Evolutionary conservation across 2,888 invertebrate species (phyloP).

Genomic region (Eupithecia centaureata): DNA sequence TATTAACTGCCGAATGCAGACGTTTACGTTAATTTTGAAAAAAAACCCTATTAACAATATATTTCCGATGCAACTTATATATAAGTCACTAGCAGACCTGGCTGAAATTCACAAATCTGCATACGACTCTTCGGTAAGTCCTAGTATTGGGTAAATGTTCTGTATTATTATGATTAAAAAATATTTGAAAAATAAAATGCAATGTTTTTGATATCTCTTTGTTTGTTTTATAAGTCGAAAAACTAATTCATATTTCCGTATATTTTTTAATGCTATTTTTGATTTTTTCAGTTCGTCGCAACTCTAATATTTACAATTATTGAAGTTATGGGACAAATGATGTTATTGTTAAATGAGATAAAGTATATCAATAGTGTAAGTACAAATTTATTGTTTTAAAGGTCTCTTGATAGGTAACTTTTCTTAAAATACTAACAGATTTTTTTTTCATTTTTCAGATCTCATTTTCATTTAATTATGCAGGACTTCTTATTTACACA

Average conservation of each 20-base stretch:
- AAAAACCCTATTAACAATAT: not conserved
- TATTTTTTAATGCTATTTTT: not conserved
- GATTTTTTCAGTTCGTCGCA: not conserved
- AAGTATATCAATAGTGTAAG: not conserved
- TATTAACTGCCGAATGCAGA: not conserved
- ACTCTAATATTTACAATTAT: not conserved
- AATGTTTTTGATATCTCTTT: no score
- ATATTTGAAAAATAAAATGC: no score
- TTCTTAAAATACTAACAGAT: no score
- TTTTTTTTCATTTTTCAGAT: not conserved
- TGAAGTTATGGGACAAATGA: conserved; percentile 1
- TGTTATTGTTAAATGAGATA: not conserved
- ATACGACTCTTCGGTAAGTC: not conserved
- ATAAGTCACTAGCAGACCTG: conserved; percentile 6
- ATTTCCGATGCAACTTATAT: not conserved
- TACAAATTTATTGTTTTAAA: not conserved
- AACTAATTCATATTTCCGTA: not conserved
- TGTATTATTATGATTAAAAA: no score
- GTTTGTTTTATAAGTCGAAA: not conserved
- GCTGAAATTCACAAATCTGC: not conserved
- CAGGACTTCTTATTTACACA: not conserved
- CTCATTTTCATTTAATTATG: not conserved
- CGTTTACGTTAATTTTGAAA: not conserved
- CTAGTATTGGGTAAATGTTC: not conserved
- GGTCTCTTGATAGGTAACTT: no score